phyloP scores from a whole-genome alignment of 2,888 invertebrate genomes.

The Clusia tigrina region DNA sequence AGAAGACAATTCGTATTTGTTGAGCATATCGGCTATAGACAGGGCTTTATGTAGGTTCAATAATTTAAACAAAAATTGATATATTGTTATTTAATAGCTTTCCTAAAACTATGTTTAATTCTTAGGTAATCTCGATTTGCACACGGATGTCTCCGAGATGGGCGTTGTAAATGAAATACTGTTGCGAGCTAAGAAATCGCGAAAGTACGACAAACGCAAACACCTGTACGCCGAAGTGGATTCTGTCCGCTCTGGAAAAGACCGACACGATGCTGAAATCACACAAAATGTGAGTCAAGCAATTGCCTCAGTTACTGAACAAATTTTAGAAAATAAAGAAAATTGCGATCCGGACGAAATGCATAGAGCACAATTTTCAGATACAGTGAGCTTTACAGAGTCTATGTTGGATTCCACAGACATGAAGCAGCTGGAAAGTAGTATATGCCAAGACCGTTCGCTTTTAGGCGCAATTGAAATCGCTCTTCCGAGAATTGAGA shows the following conservation, averaged over 20 bases:
- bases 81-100: too few relatives aligned
- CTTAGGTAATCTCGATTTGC: slow-evolving; percentile 51
- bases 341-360: slow-evolving; percentile 48
- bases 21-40: slow-evolving; percentile 60
- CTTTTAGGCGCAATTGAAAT: too few relatives aligned
- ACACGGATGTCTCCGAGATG: slow-evolving; percentile 49
- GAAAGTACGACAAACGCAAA: neutral
- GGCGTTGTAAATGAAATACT: slow-evolving; percentile 50
- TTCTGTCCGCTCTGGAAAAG: neutral
- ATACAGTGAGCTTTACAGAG: slow-evolving; percentile 59
- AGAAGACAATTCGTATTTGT: slow-evolving; percentile 49
- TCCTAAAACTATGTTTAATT: neutral
- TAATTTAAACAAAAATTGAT: neutral
- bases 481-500: too few relatives aligned
- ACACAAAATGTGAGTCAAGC: slow-evolving; percentile 27
- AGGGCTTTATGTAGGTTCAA: slow-evolving; percentile 52
- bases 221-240: neutral
- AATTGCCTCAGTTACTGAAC: slow-evolving; percentile 18
- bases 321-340: slow-evolving; percentile 50
- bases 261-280: slow-evolving; percentile 19
- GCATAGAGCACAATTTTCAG: slow-evolving; percentile 42
- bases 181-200: slow-evolving; percentile 30
- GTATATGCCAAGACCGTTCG: slow-evolving; percentile 41
- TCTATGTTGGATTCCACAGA: slow-evolving; percentile 55
- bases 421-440: slow-evolving; percentile 46